Base-by-base conservation (phyloP, 2,113 vertebrate species). In the Gorilla gorilla region DNA sequence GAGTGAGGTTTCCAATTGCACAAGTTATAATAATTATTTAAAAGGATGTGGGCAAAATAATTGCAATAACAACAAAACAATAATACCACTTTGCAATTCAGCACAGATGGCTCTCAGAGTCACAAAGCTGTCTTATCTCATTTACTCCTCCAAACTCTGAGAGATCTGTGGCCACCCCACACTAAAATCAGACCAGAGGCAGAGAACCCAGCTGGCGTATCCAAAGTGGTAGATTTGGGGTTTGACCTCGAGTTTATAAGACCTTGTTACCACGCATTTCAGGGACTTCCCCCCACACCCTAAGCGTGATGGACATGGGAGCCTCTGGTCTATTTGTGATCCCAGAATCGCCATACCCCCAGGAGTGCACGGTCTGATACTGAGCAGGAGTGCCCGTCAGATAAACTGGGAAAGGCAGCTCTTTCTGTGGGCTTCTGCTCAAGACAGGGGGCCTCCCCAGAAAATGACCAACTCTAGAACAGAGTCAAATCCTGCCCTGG, bases 401-500 rank as follows among this genome's bases (percentile, higher is more conserved):
- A 57, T 68, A 30, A 27, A 3, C 0, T 0, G n/a, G 48, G 6
- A 25, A 35, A 2, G 1, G 72, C n/a, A 22, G 20, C 4, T 3
- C 3, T 17, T 30, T 48, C 23, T 3, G 14, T 14, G 59, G 72
- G 48, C 45, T 70, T 13, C 22, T 9, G 0, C 8, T 55, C 57
- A 50, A 25, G 72, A 20, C 45, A 2, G 45, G 16, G 16, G 20
- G 10, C 11, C 72, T 17, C 10, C 57, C 59, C 59, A 8, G 38
- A 27, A 22, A 25, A 45, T 0, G 14, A 5, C 59, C 9, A 4
- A 38, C 72, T 40, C 43, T 2, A 9, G 17, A 23, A 27, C 9
- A 1, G 3, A n/a, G 17, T 0, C 3, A n/a, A 7, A 20, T 17
- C n/a, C n/a, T 9, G 30, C 72, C 45, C 1, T 64, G 66, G 13